These are phyloP conservation scores for Semicossyphus pulcher DNA, from an alignment of 2,113 vertebrate species.

Conservation along the genomic window DNA sequence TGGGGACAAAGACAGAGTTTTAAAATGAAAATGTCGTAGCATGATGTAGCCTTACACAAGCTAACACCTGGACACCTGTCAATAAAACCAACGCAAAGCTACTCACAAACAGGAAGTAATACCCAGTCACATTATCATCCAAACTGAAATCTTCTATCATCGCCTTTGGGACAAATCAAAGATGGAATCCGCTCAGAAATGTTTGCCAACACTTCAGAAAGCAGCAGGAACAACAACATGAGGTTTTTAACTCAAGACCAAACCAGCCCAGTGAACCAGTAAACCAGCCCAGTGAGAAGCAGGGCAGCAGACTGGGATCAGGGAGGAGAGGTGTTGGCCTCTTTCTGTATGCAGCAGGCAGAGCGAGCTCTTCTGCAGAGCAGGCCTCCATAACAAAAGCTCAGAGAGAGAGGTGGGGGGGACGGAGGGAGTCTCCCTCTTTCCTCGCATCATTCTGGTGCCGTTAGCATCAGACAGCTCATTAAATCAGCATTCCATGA, in stretches of 20 bases:
- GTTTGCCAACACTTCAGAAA: background rate
- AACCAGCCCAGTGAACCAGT: background rate
- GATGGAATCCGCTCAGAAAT: no score
- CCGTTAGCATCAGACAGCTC: constrained; percentile 48
- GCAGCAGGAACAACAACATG: background rate
- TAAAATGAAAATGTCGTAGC: no score
- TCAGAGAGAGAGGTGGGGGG: constrained; percentile 52
- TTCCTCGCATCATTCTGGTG: constrained; percentile 16
- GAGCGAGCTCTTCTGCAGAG: constrained; percentile 60
- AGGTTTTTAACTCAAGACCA: background rate
- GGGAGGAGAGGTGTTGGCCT: constrained; percentile 57
- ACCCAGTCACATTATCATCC: background rate
- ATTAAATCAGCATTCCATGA: constrained; percentile 57
- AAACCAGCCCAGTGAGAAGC: background rate
- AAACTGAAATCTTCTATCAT: background rate
- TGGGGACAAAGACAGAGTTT: no score
- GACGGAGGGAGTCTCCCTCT: constrained; percentile 23
- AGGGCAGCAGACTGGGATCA: constrained; percentile 7
- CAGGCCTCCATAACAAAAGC: constrained; percentile 77
- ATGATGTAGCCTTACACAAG: no score
- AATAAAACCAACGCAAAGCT: no score
- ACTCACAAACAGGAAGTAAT: background rate
- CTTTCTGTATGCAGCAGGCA: constrained; percentile 65
- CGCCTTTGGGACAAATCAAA: no score
- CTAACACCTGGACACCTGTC: no score